Base-by-base conservation (phyloP, 2,113 vertebrate species). In the Myodes glareolus region DNA sequence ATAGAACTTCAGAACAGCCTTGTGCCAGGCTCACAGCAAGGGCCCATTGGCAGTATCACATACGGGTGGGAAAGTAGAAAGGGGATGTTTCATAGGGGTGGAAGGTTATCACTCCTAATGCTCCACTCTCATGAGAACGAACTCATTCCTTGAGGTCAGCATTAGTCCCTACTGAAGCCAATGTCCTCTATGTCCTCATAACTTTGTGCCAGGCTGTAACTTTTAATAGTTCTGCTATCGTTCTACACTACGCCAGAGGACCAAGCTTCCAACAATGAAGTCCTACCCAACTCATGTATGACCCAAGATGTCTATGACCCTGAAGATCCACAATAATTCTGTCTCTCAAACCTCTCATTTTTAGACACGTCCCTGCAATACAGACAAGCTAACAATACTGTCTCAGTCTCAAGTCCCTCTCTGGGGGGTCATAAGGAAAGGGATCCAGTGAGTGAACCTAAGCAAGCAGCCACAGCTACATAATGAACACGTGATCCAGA, bases 401-500 rank as follows among this genome's bases (percentile, higher is more conserved):
- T 70, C 47, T 72, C 33, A 31, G 61, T 31, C 23, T 94, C 72
- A 82, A 25, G 2, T 42, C 10, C 27, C 16, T 27, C 13, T 25
- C 17, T 19, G 7, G 55, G 55, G 47, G 36, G 50, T 89, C 70
- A 65, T 0, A 5, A 1, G 27, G 81, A 47, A 31, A 25, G 42
- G 1, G 25, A 17, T 65, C 65, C 6, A 12, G 27, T 0, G 13
- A 89, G n/a, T 0, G 13, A 89, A 19, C 27, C 27, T 4, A 25
- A 91, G 31, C 0, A 16, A 80, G 16, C 72, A 88, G 73, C 68
- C 55, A 11, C 1, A 33, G 31, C 42, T 31, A 29, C 1, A 17
- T 0, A 0, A 10, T 3, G 10, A 14, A 13, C 4, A 0, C 11
- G 16, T 25, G 27, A 36, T 31, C 17, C 61, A 76, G 68, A 86